These are phyloP conservation scores for Ormyrus pomaceus DNA, from an alignment of 2,888 invertebrate species.

Conservation along the genomic window DNA sequence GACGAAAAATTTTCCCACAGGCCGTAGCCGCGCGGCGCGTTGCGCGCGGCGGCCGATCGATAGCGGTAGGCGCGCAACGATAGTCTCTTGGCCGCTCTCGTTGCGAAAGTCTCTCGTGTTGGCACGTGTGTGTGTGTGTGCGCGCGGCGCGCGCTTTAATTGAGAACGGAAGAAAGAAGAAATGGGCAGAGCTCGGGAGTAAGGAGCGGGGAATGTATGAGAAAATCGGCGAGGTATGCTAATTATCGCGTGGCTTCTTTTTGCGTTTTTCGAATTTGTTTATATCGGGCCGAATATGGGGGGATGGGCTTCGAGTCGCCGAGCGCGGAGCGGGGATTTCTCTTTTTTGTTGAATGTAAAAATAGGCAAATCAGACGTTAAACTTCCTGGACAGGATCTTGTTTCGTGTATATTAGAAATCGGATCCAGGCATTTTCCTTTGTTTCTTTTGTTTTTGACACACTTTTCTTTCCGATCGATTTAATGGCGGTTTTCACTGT, in stretches of 20 bases:
- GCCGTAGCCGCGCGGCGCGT: background rate
- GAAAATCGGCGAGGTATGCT: background rate
- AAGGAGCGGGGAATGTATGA: too few relatives aligned
- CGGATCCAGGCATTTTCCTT: background rate
- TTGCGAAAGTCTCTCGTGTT: slow-evolving; percentile 24
- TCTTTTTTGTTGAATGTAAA: background rate
- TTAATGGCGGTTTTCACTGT: background rate
- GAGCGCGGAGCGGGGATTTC: too few relatives aligned
- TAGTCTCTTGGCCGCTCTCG: background rate
- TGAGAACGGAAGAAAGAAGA: slow-evolving; percentile 47
- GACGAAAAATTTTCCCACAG: slow-evolving; percentile 37
- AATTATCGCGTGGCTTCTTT: background rate
- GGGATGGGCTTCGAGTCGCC: too few relatives aligned
- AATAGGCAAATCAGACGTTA: background rate
- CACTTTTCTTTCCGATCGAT: background rate
- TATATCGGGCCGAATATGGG: too few relatives aligned
- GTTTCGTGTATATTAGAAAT: background rate
- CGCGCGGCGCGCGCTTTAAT: slow-evolving; percentile 29
- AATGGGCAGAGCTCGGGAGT: slow-evolving; percentile 22
- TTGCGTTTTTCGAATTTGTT: background rate
- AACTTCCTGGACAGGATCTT: background rate
- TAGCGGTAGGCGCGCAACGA: background rate
- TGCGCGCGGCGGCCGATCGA: background rate
- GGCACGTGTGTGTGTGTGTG: too few relatives aligned
- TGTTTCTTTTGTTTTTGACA: background rate